Evolutionary conservation across 35 echinoderm and acorn worm genomes (phyloP).

Genomic region (Apostichopus parvimensis): DNA sequence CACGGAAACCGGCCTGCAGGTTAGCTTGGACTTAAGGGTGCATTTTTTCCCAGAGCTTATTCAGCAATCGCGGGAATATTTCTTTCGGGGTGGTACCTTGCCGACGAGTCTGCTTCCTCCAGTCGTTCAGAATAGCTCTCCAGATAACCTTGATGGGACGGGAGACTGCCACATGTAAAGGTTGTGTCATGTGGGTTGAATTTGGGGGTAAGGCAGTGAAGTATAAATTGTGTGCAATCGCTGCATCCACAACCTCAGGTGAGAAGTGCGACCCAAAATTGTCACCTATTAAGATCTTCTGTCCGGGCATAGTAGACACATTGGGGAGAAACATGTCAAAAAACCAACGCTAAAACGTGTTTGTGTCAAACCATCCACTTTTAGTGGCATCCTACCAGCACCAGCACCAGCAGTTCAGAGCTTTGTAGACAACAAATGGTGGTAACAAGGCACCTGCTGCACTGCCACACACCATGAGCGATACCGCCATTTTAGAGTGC

Average conservation of each 20-base stretch:
- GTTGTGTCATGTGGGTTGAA: constrained; percentile 55
- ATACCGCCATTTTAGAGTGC: constrained; percentile 46
- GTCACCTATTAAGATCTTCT: constrained; percentile 19
- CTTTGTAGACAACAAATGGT: no score
- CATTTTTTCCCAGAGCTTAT: constrained; percentile 25
- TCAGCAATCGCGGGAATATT: neutral
- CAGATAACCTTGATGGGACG: constrained; percentile 16
- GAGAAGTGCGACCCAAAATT: constrained; percentile 34
- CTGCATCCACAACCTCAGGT: constrained; percentile 37
- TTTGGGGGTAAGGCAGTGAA: constrained; percentile 52
- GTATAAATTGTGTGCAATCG: constrained; percentile 36
- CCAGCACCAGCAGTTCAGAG: constrained; percentile 1
- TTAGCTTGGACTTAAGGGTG: no score
- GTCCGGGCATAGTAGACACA: neutral
- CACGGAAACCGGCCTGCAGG: no score
- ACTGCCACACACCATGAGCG: constrained; percentile 36
- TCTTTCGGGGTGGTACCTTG: constrained; percentile 47
- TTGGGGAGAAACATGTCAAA: constrained; percentile 34
- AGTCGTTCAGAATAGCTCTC: neutral
- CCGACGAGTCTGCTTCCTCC: neutral
- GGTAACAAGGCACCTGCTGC: neutral
- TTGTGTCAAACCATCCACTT: constrained; percentile 59
- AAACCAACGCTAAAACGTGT: constrained; percentile 55
- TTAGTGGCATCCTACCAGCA: constrained; percentile 38
- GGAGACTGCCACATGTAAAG: constrained; percentile 45